These are phyloP conservation scores for Rhogogaster chlorosoma DNA, from an alignment of 2,888 invertebrate genomes.

Conservation along the genomic window DNA sequence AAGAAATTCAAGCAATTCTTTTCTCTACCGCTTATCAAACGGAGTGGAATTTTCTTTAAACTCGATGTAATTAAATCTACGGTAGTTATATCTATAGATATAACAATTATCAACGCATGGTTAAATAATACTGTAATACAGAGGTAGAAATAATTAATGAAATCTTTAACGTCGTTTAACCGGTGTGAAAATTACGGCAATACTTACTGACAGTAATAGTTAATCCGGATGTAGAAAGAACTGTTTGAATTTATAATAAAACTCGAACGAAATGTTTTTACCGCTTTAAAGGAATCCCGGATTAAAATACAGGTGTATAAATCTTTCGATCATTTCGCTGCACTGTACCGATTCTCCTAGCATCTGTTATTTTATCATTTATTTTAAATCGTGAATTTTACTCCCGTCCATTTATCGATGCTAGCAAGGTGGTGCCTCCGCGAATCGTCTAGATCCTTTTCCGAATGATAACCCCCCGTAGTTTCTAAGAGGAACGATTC, in stretches of 20 bases:
- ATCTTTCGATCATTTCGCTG: background rate
- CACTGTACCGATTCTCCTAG: background rate
- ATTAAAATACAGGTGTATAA: background rate
- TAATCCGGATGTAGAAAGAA: too few relatives aligned
- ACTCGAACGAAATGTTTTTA: background rate
- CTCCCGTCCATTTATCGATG: background rate
- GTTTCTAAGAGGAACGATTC: conserved; percentile 2
- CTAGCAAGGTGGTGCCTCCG: background rate
- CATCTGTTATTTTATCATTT: background rate
- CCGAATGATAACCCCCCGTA: background rate
- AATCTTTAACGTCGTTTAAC: background rate
- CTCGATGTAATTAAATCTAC: background rate
- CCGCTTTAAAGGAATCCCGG: background rate
- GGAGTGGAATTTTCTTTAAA: background rate
- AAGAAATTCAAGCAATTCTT: background rate
- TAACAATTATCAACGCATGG: background rate
- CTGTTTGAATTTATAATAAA: background rate
- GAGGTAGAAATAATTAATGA: background rate
- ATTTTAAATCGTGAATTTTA: background rate
- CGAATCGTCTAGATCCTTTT: background rate
- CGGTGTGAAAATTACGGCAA: background rate
- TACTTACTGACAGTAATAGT: background rate
- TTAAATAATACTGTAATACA: background rate
- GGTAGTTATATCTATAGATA: background rate
- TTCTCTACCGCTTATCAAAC: background rate